Evolutionary conservation across 2,797 vertebrate genomes (phyloP), one percentile per base, ranked within the genome.

Genomic region (Anabas testudineus): DNA sequence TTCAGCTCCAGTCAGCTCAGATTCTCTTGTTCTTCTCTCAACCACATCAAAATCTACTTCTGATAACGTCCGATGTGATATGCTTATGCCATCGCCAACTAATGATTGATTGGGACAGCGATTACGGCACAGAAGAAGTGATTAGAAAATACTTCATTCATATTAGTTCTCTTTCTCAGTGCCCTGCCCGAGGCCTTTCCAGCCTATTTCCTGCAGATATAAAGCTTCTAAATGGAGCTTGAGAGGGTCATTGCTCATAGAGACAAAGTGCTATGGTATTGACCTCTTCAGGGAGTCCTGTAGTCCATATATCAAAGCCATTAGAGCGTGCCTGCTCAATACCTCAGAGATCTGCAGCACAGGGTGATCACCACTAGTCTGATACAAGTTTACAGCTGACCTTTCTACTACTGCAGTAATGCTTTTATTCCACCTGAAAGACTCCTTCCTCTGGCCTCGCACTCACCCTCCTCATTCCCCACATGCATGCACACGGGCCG

Each of bases 381-480:
- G 92, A 93, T 91, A 92, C 83, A 93, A 88, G 87, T 91, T 91
- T 93, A 93, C 94, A 92, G 90, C 85, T 93, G 94, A 95, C 95
- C 95, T 95, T 95, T 95, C 88, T 78, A 12, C 79, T 74, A 85
- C 88, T 82, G 86, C 85, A 87, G 87, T 88, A 88, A 93, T 91
- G 90, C 82, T 92, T 93, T 95, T 88, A 91, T 94, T 91, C 89
- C 87, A 92, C 85, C 85, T 90, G 86, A 89, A 90, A 77, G 87
- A 87, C 81, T 82, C 78, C 78, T 85, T 88, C 67, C 78, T 55
- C 46, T 91, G 82, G 84, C 88, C 87, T 86, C 80, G 63, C 64
- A 2, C 56, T 90, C 65, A 78, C 78, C 87, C 78, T 78, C 71
- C 73, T 51, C 75, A 26, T 49, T 61, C 36, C 53, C 51, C 2